Evolutionary conservation across 2,888 invertebrate species (phyloP).

Genomic region (Willowsia nigromaculata): DNA sequence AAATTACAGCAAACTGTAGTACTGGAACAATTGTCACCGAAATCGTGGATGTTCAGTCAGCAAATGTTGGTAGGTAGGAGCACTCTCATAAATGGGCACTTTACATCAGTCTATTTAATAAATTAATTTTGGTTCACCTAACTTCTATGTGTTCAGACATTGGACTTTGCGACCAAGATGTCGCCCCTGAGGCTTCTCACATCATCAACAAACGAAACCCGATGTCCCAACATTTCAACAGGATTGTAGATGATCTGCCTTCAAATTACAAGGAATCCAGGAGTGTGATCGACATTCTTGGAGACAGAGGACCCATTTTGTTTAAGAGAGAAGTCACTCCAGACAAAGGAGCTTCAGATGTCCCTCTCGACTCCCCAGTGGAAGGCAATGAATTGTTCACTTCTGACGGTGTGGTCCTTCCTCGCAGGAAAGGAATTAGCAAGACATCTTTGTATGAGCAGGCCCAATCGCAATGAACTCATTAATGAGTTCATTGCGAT

Average conservation of each 20-base stretch:
- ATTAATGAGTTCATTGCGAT: constrained; percentile 54
- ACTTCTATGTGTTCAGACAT: not conserved
- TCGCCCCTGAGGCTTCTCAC: not conserved
- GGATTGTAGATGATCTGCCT: too few species aligned
- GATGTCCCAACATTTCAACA: not conserved
- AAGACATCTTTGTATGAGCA: not conserved
- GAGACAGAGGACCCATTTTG: not conserved
- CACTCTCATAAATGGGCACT: not conserved
- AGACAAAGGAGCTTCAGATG: not conserved
- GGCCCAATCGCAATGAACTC: too few species aligned
- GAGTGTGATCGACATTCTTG: not conserved
- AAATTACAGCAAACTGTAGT: constrained; percentile 13
- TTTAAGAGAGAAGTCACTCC: not conserved
- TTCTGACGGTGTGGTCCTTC: not conserved
- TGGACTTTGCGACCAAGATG: not conserved
- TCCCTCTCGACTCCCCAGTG: not conserved
- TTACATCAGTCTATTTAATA: not conserved
- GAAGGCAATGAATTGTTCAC: not conserved
- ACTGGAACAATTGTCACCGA: constrained; percentile 19
- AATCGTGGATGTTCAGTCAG: constrained; percentile 53
- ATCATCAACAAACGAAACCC: constrained; percentile 5
- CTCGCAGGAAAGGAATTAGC: constrained; percentile 35
- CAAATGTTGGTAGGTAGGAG: not conserved
- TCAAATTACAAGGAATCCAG: not conserved
- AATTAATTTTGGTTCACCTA: not conserved